Evolutionary conservation across 2,113 vertebrate genomes (phyloP).

Genomic region (Bufo bufo): DNA sequence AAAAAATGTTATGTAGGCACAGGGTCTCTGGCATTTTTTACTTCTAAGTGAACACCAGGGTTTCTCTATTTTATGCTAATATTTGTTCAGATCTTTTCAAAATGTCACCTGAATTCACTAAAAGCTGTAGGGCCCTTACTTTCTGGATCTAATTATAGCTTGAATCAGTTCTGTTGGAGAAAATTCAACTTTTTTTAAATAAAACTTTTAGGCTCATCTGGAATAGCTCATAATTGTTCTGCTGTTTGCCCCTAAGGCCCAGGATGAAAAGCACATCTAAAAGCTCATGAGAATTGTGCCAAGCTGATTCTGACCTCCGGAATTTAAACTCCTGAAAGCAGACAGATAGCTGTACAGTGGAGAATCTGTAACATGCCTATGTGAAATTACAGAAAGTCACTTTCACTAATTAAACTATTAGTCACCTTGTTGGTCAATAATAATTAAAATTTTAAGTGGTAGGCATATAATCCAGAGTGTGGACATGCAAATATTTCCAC

Average conservation of each 20-base stretch:
- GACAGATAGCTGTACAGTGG: background rate
- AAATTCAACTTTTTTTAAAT: conserved; percentile 49
- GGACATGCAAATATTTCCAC: background rate
- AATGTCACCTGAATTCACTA: conserved; percentile 38
- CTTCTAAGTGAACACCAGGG: background rate
- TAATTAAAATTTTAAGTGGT: background rate
- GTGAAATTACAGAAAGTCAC: background rate
- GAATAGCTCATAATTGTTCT: conserved; percentile 60
- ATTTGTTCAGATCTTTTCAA: background rate
- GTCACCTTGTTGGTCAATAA: background rate
- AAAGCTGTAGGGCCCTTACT: conserved; percentile 11
- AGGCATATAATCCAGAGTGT: too few species aligned
- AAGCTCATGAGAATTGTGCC: conserved; percentile 51
- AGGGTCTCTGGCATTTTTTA: background rate
- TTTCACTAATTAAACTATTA: conserved; percentile 12
- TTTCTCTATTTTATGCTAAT: conserved; percentile 21
- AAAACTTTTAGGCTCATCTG: conserved; percentile 62
- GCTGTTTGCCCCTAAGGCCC: conserved; percentile 54
- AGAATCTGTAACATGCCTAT: background rate
- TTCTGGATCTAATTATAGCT: conserved; percentile 52
- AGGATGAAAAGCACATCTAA: conserved; percentile 59
- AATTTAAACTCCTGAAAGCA: conserved; percentile 47
- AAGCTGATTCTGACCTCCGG: conserved; percentile 48
- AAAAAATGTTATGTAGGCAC: conserved; percentile 13
- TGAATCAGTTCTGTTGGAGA: conserved; percentile 54